Evolutionary conservation across 1,140 invertebrate species (phyloP).

Genomic region (Pomacea maculata): DNA sequence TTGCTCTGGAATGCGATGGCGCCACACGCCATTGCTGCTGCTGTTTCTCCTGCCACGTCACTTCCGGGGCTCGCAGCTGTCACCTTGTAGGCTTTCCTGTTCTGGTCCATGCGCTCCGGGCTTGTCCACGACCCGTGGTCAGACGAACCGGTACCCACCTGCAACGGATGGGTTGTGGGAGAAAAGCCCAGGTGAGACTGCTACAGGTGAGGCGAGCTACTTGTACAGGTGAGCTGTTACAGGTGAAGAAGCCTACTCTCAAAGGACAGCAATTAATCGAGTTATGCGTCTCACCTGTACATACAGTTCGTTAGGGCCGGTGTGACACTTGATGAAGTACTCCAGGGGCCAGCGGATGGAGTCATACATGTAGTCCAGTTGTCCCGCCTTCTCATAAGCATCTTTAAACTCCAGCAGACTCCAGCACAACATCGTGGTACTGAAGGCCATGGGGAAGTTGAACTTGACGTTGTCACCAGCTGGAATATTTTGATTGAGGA

Average conservation of each 20-base stretch:
- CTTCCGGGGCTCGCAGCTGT: constrained; percentile 68
- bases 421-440: constrained; percentile 72
- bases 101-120: constrained; percentile 70
- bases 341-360: constrained; percentile 70
- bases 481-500: constrained; percentile 52
- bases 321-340: constrained; percentile 71
- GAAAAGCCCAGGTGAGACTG: no score
- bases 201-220: no score
- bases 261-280: no score
- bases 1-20: constrained; percentile 68
- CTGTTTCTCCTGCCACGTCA: constrained; percentile 73
- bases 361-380: constrained; percentile 66
- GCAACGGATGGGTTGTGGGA: constrained; percentile 14
- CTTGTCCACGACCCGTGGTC: constrained; percentile 45
- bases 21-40: constrained; percentile 71
- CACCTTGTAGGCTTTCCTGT: constrained; percentile 72
- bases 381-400: constrained; percentile 66
- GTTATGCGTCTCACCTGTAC: no score
- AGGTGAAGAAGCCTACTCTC: not conserved
- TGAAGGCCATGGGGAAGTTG: constrained; percentile 73
- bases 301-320: constrained; percentile 1
- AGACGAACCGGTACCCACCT: constrained; percentile 50
- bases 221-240: no score
- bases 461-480: constrained; percentile 76
- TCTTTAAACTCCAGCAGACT: constrained; percentile 70